Conservation (phyloP, 2,888 invertebrate species). For the Vanessa cardui region DNA sequence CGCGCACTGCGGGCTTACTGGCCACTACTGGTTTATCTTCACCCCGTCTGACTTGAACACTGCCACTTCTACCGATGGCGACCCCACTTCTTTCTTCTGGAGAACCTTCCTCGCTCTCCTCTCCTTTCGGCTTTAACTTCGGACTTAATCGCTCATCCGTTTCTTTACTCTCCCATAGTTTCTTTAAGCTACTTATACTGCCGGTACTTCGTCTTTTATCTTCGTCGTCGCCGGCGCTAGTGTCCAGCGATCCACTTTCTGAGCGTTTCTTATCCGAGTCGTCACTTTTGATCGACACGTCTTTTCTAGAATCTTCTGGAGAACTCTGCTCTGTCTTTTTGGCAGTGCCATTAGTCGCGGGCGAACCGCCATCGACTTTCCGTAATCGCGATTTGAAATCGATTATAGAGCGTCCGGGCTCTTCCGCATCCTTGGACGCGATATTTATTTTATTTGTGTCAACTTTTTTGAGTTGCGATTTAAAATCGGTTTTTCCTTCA, state of each 20-base stretch:
- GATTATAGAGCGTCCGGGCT: constrained; percentile 85
- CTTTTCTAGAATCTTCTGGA: constrained; percentile 61
- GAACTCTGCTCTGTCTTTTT: constrained; percentile 60
- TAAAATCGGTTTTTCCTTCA: constrained; percentile 78
- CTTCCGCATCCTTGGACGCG: constrained; percentile 79
- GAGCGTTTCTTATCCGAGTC: constrained; percentile 74
- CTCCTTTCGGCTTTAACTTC: constrained; percentile 73
- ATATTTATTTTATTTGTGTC: constrained; percentile 85
- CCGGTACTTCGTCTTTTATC: constrained; percentile 95
- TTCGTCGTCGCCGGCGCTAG: constrained; percentile 84
- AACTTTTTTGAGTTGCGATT: constrained; percentile 88
- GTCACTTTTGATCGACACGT: constrained; percentile 63
- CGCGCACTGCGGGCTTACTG: constrained; percentile 84
- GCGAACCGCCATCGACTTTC: constrained; percentile 86
- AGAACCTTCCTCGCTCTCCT: constrained; percentile 59
- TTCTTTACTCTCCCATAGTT: constrained; percentile 95
- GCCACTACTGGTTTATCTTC: constrained; percentile 86
- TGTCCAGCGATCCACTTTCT: constrained; percentile 61
- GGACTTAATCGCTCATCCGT: constrained; percentile 85
- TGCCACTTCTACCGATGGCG: constrained; percentile 47
- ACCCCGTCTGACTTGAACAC: constrained; percentile 47
- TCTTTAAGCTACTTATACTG: constrained; percentile 95
- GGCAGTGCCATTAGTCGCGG: constrained; percentile 62
- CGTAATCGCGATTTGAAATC: constrained; percentile 93
- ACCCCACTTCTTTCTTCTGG: constrained; percentile 54